phyloP scores from a whole-genome alignment of 2,888 invertebrate species.

The Caenorhabditis doughertyi region DNA sequence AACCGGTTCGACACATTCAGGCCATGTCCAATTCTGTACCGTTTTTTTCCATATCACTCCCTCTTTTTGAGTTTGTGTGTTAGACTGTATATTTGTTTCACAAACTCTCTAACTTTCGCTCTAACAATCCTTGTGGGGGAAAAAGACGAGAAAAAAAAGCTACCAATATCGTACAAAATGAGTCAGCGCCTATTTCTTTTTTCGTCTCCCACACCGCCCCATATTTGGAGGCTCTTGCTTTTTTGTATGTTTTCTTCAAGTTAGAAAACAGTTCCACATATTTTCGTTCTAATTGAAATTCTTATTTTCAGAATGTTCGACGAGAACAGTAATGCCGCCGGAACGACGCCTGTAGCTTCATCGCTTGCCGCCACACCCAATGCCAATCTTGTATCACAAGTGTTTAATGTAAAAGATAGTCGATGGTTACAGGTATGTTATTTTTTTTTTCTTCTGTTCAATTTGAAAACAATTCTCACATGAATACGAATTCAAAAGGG shows the following conservation, averaged over 20 bases:
- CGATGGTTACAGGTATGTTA: conserved; percentile 93
- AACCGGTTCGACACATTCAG: conserved; percentile 40
- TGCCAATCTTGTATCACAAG: conserved; percentile 86
- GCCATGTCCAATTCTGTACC: conserved; percentile 7
- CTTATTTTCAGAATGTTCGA: conserved; percentile 75
- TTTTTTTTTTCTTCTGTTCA: too few species aligned
- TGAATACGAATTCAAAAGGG: conserved; percentile 28
- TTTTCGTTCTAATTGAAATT: conserved; percentile 1
- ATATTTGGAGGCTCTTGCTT: conserved; percentile 8
- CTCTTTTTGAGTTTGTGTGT: conserved; percentile 29
- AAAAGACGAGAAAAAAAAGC: background rate
- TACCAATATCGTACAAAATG: conserved; percentile 42
- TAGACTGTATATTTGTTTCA: conserved; percentile 14
- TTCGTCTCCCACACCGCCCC: conserved; percentile 15
- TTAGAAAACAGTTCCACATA: background rate
- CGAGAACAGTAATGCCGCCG: conserved; percentile 80
- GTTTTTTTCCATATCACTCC: conserved; percentile 20
- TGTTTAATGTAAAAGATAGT: conserved; percentile 98
- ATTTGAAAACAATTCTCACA: conserved; percentile 45
- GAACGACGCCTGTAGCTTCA: conserved; percentile 72
- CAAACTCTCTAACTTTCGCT: background rate
- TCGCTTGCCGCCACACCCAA: conserved; percentile 70
- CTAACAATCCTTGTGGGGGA: background rate
- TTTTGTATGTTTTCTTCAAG: conserved; percentile 2
- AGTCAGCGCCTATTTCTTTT: conserved; percentile 34